These are phyloP conservation scores for Glossophaga mutica DNA, from an alignment of 2,797 vertebrate species.

Conservation along the genomic window DNA sequence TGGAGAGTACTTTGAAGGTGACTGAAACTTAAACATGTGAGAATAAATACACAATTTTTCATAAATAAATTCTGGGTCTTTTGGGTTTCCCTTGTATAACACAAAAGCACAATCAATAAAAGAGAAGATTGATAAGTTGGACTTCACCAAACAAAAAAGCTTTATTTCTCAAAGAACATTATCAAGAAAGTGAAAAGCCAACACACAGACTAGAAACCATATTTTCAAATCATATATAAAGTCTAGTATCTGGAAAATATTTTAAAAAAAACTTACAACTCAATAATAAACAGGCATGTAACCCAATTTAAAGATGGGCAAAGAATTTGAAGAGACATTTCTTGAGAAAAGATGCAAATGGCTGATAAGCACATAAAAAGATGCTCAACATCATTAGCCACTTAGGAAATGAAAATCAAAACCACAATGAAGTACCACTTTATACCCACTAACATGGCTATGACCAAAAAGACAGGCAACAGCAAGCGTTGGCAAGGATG, in stretches of 20 bases:
- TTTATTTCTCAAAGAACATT: background rate
- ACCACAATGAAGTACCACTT: background rate
- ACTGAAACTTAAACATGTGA: background rate
- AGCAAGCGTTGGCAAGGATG: background rate
- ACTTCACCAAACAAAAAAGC: background rate
- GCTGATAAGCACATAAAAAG: background rate
- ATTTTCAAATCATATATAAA: background rate
- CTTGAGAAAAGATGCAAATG: background rate
- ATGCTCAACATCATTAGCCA: background rate
- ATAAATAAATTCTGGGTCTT: background rate
- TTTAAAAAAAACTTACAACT: background rate
- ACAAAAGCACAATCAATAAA: background rate
- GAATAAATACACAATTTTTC: background rate
- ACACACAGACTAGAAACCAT: background rate
- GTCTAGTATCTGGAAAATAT: background rate
- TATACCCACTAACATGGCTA: background rate
- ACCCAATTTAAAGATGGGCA: background rate
- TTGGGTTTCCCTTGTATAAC: background rate
- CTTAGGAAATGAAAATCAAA: background rate
- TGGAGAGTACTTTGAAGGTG: background rate
- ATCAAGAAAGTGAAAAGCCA: background rate
- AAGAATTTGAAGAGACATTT: background rate
- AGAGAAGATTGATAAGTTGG: background rate
- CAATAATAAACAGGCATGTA: background rate
- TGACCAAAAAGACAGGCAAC: background rate